Conservation (phyloP, 2,888 invertebrate species). For the Galerucella calmariensis region DNA sequence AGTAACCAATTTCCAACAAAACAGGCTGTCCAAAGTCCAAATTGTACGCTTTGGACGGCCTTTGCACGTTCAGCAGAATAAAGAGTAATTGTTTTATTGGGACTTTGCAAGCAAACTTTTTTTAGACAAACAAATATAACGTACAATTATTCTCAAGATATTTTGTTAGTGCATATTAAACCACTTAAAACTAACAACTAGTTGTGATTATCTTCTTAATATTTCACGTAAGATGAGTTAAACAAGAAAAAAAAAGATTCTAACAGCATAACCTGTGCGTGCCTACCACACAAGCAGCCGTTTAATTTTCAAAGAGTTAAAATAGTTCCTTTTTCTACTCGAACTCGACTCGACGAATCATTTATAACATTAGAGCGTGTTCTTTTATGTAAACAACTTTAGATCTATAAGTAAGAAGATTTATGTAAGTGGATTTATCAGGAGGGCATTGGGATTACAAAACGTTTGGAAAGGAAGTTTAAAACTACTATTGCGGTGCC, state of each 20-base stretch:
- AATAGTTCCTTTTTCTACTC: conserved; percentile 30
- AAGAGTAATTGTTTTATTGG: no score
- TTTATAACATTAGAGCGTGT: conserved; percentile 38
- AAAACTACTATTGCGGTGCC: conserved; percentile 37
- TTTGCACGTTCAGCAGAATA: no score
- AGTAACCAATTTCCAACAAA: no score
- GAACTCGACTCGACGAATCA: conserved; percentile 29
- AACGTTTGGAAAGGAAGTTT: conserved; percentile 39
- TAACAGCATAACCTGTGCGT: conserved; percentile 1
- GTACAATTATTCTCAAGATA: background rate
- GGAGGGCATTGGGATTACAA: conserved; percentile 46
- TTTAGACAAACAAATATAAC: no score
- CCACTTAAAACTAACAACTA: background rate
- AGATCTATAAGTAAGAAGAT: conserved; percentile 44
- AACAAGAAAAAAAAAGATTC: background rate
- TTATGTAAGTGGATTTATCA: conserved; percentile 49
- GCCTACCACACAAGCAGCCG: conserved; percentile 33
- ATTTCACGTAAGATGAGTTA: background rate
- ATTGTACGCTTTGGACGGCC: no score
- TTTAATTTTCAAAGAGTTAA: conserved; percentile 33
- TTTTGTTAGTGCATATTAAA: background rate
- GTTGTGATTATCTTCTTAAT: background rate
- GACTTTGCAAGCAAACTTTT: no score
- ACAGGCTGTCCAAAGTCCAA: no score
- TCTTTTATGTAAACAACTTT: conserved; percentile 45